Base-by-base conservation (phyloP, 2,888 invertebrate species). In the Branchinecta sandiegonensis region DNA sequence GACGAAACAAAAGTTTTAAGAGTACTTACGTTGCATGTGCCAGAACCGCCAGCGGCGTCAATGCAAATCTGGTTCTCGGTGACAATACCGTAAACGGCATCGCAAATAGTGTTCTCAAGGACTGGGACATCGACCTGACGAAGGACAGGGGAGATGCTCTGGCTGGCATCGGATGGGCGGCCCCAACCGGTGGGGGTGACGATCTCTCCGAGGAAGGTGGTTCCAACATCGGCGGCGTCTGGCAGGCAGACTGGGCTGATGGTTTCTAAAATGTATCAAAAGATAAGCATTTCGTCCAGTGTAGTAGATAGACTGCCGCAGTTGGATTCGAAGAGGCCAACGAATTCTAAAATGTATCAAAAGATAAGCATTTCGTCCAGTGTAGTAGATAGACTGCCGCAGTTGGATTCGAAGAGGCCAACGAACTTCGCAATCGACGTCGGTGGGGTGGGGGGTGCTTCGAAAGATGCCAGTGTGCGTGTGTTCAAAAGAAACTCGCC, bases 131-230 rank as follows among this genome's bases (percentile, higher is more conserved):
- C 17, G 46, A 68, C 66, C 47, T 70, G 47, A 17, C 50, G 69
- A n/a, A 69, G 65, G 14, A 63, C 67, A 8, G 48, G 17, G 23
- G 66, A 70, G 48, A 48, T 70, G 23, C 64, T 67, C 10, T 37
- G 46, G 46, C 14, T 66, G 47, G 46, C 13, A 67, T 73, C 74
- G 46, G 70, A 70, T 23, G 69, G 67, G 69, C 70, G 73, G 13
- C 75, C 75, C 75, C 75, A 75, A 8, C 75, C 75, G 47, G 71
- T 71, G 46, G 73, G 73, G 23, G 71, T 70, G 13, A 72, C 71
- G n/a, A 64, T 47, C 63, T 67, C 23, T 66, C 71, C 68, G 64
- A 67, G 67, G 67, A 72, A 72, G 12, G 65, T 65, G 48, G 70
- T 69, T 46, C 48, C 71, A 9, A 48, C 69, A 48, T 71, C 71